Conservation (phyloP, 2,113 vertebrate species). For the Rhabdornis inornatus region DNA sequence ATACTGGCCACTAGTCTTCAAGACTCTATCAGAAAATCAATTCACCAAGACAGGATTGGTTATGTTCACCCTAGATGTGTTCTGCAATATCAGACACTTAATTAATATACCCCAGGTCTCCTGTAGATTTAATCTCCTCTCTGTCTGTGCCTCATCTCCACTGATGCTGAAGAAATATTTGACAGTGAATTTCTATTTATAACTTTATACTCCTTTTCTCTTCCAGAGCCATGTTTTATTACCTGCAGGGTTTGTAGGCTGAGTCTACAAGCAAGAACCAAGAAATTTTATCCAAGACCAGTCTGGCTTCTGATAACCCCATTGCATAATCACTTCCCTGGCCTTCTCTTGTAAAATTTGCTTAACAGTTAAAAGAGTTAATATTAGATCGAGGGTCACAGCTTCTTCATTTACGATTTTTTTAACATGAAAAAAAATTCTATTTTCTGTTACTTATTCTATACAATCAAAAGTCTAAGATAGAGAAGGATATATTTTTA, state of each 20-base stretch:
- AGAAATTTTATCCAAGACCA: not conserved
- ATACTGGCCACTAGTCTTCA: constrained; percentile 41
- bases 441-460: not conserved
- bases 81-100: constrained; percentile 67
- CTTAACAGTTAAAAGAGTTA: not conserved
- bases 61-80: constrained; percentile 53
- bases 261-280: not conserved
- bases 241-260: not conserved
- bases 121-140: constrained; percentile 64
- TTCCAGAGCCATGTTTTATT: constrained; percentile 25
- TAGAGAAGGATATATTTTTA: not conserved
- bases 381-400: not conserved
- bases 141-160: constrained; percentile 32
- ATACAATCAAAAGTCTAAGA: not conserved
- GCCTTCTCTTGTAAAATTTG: not conserved
- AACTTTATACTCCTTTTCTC: constrained; percentile 21
- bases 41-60: constrained; percentile 49
- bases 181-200: constrained; percentile 61
- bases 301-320: not conserved
- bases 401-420: not conserved
- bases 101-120: constrained; percentile 63
- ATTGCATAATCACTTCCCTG: not conserved
- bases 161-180: constrained; percentile 36
- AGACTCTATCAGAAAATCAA: constrained; percentile 70
- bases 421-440: not conserved